Evolutionary conservation across 2,113 vertebrate species (phyloP), one percentile per base, ranked within the genome.

Genomic region (Nannospalax galili): DNA sequence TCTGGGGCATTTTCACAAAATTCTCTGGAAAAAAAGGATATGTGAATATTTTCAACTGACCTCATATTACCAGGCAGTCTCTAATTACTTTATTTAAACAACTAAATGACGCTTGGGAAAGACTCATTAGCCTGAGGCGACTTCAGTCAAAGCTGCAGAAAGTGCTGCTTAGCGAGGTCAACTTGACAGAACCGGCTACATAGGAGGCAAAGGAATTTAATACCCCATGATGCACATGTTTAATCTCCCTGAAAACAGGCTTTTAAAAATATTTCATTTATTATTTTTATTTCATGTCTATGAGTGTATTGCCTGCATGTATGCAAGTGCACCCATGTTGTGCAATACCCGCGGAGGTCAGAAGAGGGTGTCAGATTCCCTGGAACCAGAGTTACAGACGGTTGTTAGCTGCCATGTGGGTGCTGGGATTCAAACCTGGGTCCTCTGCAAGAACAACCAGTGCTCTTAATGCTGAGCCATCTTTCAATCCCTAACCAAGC

Each of bases 71-170:
- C 81, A 40, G 32, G 67, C 75, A 81, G 77, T 73, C 37, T 81
- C 95, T 95, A 84, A 92, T 95, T 81, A 81, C 84, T 90, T 93
- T 92, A 91, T 90, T 87, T 92, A 92, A 96, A 91, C 87, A 87
- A 90, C 56, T 84, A 93, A 86, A 79, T 30, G 28, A 88, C 42
- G 70, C 72, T 81, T 74, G 32, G 90, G 52, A 48, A 90, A 87
- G 92, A 92, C 75, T 74, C 95, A 75, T 93, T 84, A 94, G 88
- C 84, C 91, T 87, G 45, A 60, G 72, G 77, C 58, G 84, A 93
- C 89, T 89, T 96, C 82, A 30, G 62, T 60, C 28, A 40, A 78
- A 73, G 90, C 77, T 95, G 80, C 58, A 28, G 58, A 73, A 73
- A 40, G 48, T 26, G 48, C 60, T 32, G 7, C 62, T 35, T 4